Evolutionary conservation across 2,113 vertebrate species (phyloP).

Genomic region (Gopherus flavomarginatus): DNA sequence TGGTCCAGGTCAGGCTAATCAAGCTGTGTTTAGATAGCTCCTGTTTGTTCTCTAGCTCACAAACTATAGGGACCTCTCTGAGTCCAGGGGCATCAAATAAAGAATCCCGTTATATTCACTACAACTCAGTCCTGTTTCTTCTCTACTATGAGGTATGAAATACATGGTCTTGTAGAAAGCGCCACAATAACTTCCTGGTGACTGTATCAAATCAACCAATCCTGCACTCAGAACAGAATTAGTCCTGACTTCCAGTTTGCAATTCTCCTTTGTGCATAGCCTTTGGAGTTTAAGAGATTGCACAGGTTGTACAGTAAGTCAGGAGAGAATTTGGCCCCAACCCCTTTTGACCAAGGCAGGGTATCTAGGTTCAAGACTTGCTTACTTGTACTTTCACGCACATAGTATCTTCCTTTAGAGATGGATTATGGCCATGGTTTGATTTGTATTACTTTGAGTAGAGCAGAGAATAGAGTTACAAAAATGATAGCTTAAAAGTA

Average conservation of each 20-base stretch:
- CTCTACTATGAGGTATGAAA: background rate
- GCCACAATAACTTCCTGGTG: background rate
- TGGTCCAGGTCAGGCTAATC: background rate
- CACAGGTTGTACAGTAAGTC: background rate
- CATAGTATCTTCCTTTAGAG: background rate
- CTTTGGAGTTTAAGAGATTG: background rate
- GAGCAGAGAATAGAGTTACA: background rate
- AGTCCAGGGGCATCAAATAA: background rate
- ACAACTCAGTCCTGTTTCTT: background rate
- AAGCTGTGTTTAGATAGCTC: background rate
- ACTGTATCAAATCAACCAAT: fast-evolving
- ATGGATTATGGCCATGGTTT: background rate
- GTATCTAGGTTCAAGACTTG: background rate
- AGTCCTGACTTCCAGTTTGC: background rate
- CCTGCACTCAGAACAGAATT: background rate
- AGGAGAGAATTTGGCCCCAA: background rate
- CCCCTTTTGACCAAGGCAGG: background rate
- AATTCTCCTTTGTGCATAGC: background rate
- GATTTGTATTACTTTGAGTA: background rate
- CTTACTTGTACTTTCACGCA: background rate
- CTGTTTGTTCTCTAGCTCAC: background rate
- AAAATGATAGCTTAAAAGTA: background rate
- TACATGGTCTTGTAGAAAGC: background rate
- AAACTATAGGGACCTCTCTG: background rate
- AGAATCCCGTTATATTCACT: background rate